Base-by-base conservation (phyloP, 2,797 vertebrate genomes). In the Gymnodraco acuticeps region DNA sequence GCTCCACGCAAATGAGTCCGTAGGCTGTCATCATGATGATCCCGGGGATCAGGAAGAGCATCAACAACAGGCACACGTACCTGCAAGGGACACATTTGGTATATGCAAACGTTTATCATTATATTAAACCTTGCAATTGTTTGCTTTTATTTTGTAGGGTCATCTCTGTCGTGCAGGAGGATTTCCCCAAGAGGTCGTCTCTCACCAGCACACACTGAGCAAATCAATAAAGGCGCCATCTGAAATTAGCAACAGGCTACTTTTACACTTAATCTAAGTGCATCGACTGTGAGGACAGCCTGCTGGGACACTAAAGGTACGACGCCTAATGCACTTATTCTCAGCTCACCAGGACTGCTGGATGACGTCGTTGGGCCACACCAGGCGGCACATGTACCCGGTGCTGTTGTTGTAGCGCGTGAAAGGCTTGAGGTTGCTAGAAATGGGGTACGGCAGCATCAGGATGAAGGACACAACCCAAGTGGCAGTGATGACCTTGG, bases 401-500 rank as follows among this genome's bases (percentile, higher is more conserved):
- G 96, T 98, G 93, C 95, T 96, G 94, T 99, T 99, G 92, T 97
- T 94, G 19, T 87, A 84, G 81, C 96, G 97, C 77, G 95, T 96
- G 82, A 98, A 97, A 63, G 97, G 95, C 19, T 96, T 95, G 78
- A 99, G 90, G 3, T 93, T 96, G 95, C 97, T 98, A 60, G 96
- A 98, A 72, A 99, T 96, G 3, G 97, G 96, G 83, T 99, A 99
- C 0, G 98, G 98, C 43, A 96, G 94, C 98, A 99, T 99, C 83
- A 99, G 95, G 17, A 95, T 82, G 20, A 97, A 96, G 73, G 98
- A 98, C 2, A 94, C 93, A 77, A 95, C 93, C 98, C 98, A 99
- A 52, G 97, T 99, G 13, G 94, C 94, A 0, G 95, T 95, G 84
- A 99, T 99, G 88, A 99, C 98, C 88, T 96, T 98, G 87, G 95